Evolutionary conservation across 2,888 invertebrate genomes (phyloP).

Genomic region (Pherbina coryleti): DNA sequence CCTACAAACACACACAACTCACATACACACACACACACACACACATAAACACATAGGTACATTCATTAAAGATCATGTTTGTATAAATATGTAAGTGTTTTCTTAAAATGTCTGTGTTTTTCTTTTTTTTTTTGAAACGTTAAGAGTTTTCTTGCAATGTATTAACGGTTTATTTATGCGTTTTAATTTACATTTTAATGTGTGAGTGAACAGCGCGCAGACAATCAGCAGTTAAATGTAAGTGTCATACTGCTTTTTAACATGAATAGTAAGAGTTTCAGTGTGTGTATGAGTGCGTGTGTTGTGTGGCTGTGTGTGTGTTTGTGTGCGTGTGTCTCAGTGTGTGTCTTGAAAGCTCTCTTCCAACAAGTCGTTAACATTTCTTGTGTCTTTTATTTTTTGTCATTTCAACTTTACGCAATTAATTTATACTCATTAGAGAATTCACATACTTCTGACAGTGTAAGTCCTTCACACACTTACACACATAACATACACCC

Average conservation of each 20-base stretch:
- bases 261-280: background rate
- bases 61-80: background rate
- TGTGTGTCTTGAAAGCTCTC: background rate
- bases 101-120: no score
- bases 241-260: background rate
- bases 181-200: slow-evolving; percentile 21
- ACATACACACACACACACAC: background rate
- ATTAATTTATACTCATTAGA: slow-evolving; percentile 35
- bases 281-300: background rate
- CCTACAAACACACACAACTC: background rate
- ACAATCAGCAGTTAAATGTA: slow-evolving; percentile 7
- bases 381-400: background rate
- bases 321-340: background rate
- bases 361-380: background rate
- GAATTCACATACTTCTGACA: background rate
- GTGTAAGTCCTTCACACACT: background rate
- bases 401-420: slow-evolving; percentile 2
- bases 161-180: slow-evolving; percentile 26
- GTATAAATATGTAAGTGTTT: background rate
- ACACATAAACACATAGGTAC: background rate
- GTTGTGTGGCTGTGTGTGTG: background rate
- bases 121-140: no score
- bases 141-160: slow-evolving; percentile 1
- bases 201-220: background rate
- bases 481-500: background rate